Conservation (phyloP, 2,888 invertebrate species). For the Melinopterus prodromus region DNA sequence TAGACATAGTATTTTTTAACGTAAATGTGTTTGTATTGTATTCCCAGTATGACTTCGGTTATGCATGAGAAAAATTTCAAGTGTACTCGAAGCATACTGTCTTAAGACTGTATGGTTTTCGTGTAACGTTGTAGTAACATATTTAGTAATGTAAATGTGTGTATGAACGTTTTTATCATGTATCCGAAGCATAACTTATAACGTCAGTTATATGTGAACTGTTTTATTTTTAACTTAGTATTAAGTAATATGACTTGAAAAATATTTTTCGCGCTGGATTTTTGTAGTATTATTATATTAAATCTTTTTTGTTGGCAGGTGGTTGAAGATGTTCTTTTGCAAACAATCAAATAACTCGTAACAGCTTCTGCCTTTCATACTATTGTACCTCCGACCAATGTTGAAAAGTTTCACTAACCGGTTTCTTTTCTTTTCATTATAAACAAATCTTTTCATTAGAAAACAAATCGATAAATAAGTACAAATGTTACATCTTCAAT, state of each 20-base stretch:
- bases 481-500: neutral
- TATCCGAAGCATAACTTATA: neutral
- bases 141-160: neutral
- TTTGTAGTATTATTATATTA: neutral
- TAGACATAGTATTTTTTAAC: neutral
- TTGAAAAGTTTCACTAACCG: neutral
- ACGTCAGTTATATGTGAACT: neutral
- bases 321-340: neutral
- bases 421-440: neutral
- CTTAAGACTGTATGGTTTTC: neutral
- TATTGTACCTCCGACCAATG: neutral
- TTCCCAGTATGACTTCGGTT: neutral
- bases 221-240: neutral
- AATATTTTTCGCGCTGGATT: neutral
- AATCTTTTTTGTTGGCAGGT: neutral
- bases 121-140: neutral
- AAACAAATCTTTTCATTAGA: too few relatives aligned
- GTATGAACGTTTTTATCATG: neutral
- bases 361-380: neutral
- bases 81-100: neutral
- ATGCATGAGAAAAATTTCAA: neutral
- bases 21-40: conserved; percentile 10
- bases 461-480: neutral
- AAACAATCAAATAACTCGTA: neutral
- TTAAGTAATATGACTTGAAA: neutral